Conservation (phyloP, 2,888 invertebrate species). For the Brenthis ino region DNA sequence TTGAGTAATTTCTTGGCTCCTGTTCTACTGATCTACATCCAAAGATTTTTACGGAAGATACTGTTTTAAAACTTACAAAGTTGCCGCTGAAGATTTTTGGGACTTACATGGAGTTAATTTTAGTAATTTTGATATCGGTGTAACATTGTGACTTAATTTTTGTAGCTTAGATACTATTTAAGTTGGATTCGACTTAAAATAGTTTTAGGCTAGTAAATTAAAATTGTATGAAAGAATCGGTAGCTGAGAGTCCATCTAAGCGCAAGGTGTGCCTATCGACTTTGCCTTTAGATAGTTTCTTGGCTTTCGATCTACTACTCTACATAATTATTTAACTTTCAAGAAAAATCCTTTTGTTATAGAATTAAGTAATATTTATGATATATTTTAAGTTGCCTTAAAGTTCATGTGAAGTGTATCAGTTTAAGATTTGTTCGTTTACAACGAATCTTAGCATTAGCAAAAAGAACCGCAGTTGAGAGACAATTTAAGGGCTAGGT, state of each 20-base stretch:
- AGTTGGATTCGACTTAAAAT: too few species aligned
- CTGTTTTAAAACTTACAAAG: not conserved
- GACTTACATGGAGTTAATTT: not conserved
- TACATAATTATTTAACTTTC: not conserved
- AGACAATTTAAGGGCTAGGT: slow-evolving; percentile 17
- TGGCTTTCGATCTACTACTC: not conserved
- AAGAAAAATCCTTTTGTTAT: too few species aligned
- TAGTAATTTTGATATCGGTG: too few species aligned
- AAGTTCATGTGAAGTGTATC: too few species aligned
- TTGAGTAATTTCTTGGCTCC: slow-evolving; percentile 23
- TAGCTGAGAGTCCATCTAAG: slow-evolving; percentile 21
- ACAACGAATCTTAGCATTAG: too few species aligned
- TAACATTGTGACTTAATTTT: too few species aligned
- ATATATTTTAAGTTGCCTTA: too few species aligned
- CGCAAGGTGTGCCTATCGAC: slow-evolving; percentile 6
- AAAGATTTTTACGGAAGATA: not conserved
- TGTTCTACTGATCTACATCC: slow-evolving; percentile 11
- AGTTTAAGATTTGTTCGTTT: not conserved
- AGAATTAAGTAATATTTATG: not conserved
- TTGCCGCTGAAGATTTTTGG: not conserved
- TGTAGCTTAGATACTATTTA: too few species aligned
- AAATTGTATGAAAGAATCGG: too few species aligned
- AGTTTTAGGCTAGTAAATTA: too few species aligned
- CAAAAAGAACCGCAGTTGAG: slow-evolving; percentile 1
- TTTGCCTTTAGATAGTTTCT: slow-evolving; percentile 23